Evolutionary conservation across 2,888 invertebrate genomes (phyloP), one percentile per base, ranked within the genome.

Genomic region (Ommatoiulus sabulosus): DNA sequence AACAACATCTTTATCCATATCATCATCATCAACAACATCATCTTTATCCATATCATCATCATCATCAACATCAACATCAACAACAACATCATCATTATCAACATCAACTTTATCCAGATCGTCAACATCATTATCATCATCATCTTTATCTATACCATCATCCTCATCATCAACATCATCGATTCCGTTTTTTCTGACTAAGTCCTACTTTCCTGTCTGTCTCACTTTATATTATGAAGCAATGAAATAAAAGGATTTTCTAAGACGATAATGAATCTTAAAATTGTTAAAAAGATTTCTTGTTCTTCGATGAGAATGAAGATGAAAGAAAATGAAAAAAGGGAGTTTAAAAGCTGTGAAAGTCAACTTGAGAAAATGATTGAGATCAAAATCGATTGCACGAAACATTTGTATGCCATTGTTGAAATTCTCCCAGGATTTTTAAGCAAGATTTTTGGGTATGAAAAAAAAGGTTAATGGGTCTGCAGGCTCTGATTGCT

Each of bases 281-380:
- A 63, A 63, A 63, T 63, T 63, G 63, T 63, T 63, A 63, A 63
- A 48, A 63, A 63, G 63, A 63, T 63, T 63, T 63, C 63, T n/a
- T 20, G 63, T 7, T 0, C 35, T 35, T 35, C 35, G 35, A 35
- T 2, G 35, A 35, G 35, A 35, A 35, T 35, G 35, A 35, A 35
- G 35, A 35, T 35, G 35, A 35, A 63, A 6, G 63, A 63, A 12
- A 20, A 63, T 20, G 63, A 63, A 20, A 20, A 63, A 63, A 63
- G 0, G 12, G 63, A 63, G 63, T 63, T 63, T 63, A 63, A 63
- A 63, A 63, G 63, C 63, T 63, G 63, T 17, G 35, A 35, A 35
- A 63, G 48, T 20, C n/a, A 20, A 63, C 63, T 63, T 7, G 20
- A 63, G 17, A 12, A 57, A 63, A 63, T 63, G 20, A 63, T 63